Base-by-base conservation (phyloP, 92 coral and sea anemone genomes). In the Hydrozoanthus gracilis region DNA sequence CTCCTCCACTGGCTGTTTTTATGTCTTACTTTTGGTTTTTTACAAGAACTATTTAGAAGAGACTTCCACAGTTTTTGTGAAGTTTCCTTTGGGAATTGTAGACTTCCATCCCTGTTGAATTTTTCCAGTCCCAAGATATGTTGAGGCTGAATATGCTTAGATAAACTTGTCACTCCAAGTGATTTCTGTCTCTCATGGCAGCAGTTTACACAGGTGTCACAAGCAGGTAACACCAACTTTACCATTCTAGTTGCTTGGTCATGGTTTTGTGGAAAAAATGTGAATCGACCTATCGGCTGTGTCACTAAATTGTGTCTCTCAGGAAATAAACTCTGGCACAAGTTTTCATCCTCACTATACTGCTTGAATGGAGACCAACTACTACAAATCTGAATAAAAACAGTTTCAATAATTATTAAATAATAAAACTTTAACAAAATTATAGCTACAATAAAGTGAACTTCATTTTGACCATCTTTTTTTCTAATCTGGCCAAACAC, bases 281-380 rank as follows among this genome's bases (percentile, higher is more conserved):
- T 27, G 39, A 0, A 27, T 27, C 39, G 39, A 27, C 60, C 52
- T 47, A 17, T 47, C 20, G 3, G 46, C 48, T 49, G 49, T 50
- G 46, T 80, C 14, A 46, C 54, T 51, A 72, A 83, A 71, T 50
- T n/a, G 56, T 18, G 51, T 68, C 62, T 44, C 66, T 84, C 86
- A 79, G 61, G 73, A 66, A 65, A 65, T 69, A 2, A 11, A 20
- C 44, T 12, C 17, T 51, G 76, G 56, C 8, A 18, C 44, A 74
- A 60, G 49, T 73, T 48, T 6, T 44, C 55, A 71, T 39, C 73
- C 8, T 85, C 87, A 51, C 65, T 11, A 79, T 90, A 94, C 51
- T 88, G 95, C 77, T 90, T 88, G 58, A 94, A 94, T 50, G 95
- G 87, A 39, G 91, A 88, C 98, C 98, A 94, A 15, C 70, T 86